Evolutionary conservation across 2,888 invertebrate species (phyloP).

Genomic region (Lumbricus terrestris): DNA sequence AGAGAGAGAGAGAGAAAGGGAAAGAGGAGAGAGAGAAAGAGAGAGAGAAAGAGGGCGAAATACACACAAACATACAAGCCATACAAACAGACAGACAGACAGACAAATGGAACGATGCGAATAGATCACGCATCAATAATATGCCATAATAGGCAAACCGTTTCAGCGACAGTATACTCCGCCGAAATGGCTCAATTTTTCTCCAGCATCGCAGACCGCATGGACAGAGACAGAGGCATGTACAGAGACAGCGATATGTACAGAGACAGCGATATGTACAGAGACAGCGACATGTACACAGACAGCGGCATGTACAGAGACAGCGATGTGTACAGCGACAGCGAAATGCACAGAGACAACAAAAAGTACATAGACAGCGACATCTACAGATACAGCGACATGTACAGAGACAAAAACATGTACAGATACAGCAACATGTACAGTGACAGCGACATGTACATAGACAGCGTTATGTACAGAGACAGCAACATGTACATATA

Average conservation of each 20-base stretch:
- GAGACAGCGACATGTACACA: neutral
- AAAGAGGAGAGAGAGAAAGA: neutral
- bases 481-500: neutral
- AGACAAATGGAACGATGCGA: neutral
- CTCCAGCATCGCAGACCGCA: neutral
- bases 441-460: too few relatives aligned
- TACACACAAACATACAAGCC: too few relatives aligned
- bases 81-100: neutral
- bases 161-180: neutral
- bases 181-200: neutral
- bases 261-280: neutral
- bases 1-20: neutral
- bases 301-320: neutral
- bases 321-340: neutral
- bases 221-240: too few relatives aligned
- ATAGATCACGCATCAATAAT: neutral
- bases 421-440: neutral
- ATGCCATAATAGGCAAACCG: neutral
- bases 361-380: neutral
- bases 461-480: too few relatives aligned
- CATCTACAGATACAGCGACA: neutral
- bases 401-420: neutral
- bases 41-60: too few relatives aligned
- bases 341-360: neutral
- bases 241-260: neutral